Base-by-base conservation (phyloP, 2,113 vertebrate genomes). In the Thamnaconus septentrionalis region DNA sequence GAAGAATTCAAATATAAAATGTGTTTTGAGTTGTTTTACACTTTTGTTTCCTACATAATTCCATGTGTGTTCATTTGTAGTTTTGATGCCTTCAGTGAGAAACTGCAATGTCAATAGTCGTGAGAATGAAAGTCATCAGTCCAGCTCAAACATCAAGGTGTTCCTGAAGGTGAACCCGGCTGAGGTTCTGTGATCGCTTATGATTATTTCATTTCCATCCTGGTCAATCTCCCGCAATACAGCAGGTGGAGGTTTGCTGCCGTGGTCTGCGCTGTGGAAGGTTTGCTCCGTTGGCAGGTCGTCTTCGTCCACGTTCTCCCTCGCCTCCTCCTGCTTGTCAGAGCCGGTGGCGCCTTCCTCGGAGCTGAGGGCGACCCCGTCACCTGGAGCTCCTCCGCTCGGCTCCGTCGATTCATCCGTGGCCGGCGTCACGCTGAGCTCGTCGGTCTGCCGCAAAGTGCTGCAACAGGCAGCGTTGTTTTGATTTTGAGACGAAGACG, bases 141-240 rank as follows among this genome's bases (percentile, higher is more conserved):
- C 96, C 69, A 99, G 71, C 8, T 96, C 93, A 41, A 91, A 99
- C 1, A 96, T 77, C 73, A 95, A 68, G 1, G 90, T 8, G 78
- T 94, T 98, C 40, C 95, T 91, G 63, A 98, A 94, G 4, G 1
- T 3, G 2, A 97, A 65, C 0, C 91, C 89, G 61, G 94, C 94
- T 0, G 51, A 87, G 0, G 94, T 96, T 0, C 76, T 64, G 12
- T 98, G 95, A 4, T 94, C 87, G 4, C 75, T 70, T n/a, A 93
- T 58, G 11, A 93, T 4, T 1, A 50, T 78, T 68, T 88, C 87
- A 3, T 83, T 93, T 6, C 93, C 93, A 3, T 95, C 92, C 59
- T 72, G 40, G 7, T 81, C 85, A 6, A 90, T 87, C 63, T 98
- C 94, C 54, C 67, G 85, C 45, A 96, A 59, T 0, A 82, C 0